Conservation (phyloP, 1,140 invertebrate genomes). For the Drosophila funebris region DNA sequence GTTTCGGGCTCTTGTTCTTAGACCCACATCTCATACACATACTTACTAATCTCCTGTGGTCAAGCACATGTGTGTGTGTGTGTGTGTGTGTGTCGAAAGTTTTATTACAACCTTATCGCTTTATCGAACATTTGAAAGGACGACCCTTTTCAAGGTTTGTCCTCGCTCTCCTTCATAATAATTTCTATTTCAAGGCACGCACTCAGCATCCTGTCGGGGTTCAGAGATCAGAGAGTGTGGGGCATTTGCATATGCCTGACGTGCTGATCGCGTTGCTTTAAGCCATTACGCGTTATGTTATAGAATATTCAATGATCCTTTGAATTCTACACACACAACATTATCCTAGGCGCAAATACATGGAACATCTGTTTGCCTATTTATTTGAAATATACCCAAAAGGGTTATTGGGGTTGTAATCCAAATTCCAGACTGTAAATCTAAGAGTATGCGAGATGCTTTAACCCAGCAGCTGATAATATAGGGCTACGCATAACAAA, state of each 20-base stretch:
- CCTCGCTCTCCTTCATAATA: slow-evolving; percentile 9
- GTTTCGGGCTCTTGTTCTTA: slow-evolving; percentile 11
- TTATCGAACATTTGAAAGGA: slow-evolving; percentile 37
- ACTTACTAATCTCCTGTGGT: slow-evolving; percentile 59
- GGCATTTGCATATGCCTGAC: slow-evolving; percentile 39
- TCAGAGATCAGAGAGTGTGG: neutral
- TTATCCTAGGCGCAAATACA: slow-evolving; percentile 22
- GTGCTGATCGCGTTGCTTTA: slow-evolving; percentile 11
- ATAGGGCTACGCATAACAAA: too few species aligned
- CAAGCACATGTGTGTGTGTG: slow-evolving; percentile 48
- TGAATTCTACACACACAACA: slow-evolving; percentile 8
- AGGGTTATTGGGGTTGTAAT: slow-evolving; percentile 58
- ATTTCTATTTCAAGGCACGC: slow-evolving; percentile 51
- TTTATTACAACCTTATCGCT: slow-evolving; percentile 67
- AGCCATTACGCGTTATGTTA: slow-evolving; percentile 32
- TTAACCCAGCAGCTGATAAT: slow-evolving; percentile 1
- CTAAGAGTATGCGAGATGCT: neutral
- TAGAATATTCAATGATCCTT: slow-evolving; percentile 45
- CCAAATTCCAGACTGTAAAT: slow-evolving; percentile 3
- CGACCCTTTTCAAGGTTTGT: slow-evolving; percentile 20
- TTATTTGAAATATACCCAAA: slow-evolving; percentile 4
- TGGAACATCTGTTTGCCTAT: slow-evolving; percentile 55
- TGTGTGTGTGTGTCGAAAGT: slow-evolving; percentile 36
- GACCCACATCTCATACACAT: slow-evolving; percentile 25
- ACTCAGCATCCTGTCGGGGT: slow-evolving; percentile 57